Evolutionary conservation across 2,113 vertebrate species (phyloP).

Genomic region (Periophthalmus modestus): DNA sequence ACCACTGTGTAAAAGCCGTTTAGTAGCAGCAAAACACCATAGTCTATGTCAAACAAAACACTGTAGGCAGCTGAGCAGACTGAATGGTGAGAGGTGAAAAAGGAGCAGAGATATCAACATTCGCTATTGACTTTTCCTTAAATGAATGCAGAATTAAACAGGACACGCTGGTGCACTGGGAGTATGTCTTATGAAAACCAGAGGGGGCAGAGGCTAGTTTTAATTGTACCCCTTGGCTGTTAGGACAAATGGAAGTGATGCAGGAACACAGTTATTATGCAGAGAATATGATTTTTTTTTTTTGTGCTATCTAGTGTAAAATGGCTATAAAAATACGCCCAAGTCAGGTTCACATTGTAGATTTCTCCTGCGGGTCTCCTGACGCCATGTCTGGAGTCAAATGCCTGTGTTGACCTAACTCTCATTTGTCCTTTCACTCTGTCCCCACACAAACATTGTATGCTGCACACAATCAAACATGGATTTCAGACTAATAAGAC

Average conservation of each 20-base stretch:
- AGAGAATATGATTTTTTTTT: conserved; percentile 2
- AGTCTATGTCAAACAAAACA: conserved; percentile 19
- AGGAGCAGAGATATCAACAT: conserved; percentile 8
- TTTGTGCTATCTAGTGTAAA: neutral
- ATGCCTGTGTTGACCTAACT: neutral
- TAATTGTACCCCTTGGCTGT: conserved; percentile 34
- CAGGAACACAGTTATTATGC: conserved; percentile 21
- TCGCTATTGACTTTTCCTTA: conserved; percentile 17
- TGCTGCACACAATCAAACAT: conserved; percentile 18
- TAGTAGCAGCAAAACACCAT: conserved; percentile 11
- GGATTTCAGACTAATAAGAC: neutral
- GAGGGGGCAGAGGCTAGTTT: conserved; percentile 24
- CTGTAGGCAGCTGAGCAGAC: conserved; percentile 23
- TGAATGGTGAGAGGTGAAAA: neutral
- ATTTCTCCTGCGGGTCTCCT: neutral
- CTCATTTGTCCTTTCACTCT: conserved; percentile 18
- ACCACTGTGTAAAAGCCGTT: neutral
- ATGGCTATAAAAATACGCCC: neutral
- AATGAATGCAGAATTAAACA: conserved; percentile 26
- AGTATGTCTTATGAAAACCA: conserved; percentile 37
- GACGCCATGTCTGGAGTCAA: conserved; percentile 8
- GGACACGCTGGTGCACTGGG: conserved; percentile 9
- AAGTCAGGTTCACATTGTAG: neutral
- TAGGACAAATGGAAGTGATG: conserved; percentile 29
- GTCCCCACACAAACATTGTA: conserved; percentile 22